Conservation (phyloP, 2,797 vertebrate species). For the Argyrosomus regius region DNA sequence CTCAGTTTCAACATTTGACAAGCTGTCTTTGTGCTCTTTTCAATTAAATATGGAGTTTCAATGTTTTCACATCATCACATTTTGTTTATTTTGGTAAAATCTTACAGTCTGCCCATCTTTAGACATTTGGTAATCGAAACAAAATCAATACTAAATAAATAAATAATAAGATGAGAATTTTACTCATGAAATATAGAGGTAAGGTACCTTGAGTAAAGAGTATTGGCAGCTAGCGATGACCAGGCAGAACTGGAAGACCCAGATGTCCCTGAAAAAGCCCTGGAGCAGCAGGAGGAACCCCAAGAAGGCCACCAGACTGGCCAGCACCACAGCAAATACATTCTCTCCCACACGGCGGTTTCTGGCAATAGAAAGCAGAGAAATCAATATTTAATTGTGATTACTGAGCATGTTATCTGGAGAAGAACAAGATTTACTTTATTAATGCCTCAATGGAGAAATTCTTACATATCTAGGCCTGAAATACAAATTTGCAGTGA, state of each 20-base stretch:
- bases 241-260: slow-evolving; percentile 95
- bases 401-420: not conserved
- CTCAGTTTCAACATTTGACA: no score
- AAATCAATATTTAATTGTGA: not conserved
- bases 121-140: not conserved
- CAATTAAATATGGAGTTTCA: no score
- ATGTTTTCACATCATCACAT: no score
- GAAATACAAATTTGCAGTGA: no score
- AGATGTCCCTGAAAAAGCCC: slow-evolving; percentile 94
- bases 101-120: not conserved
- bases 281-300: slow-evolving; percentile 92
- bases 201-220: slow-evolving; percentile 90
- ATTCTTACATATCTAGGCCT: no score
- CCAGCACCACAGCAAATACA: slow-evolving; percentile 89
- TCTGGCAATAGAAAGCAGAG: slow-evolving; percentile 71
- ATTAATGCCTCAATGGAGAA: no score
- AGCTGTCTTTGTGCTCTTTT: no score
- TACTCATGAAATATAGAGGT: not conserved
- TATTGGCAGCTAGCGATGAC: slow-evolving; percentile 96
- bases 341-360: slow-evolving; percentile 91
- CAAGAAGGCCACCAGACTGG: slow-evolving; percentile 92
- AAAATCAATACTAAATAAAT: not conserved
- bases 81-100: not conserved
- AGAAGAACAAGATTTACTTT: no score
- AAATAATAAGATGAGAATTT: not conserved